Conservation (phyloP, 2,797 vertebrate species). For the Amazona finschi region DNA sequence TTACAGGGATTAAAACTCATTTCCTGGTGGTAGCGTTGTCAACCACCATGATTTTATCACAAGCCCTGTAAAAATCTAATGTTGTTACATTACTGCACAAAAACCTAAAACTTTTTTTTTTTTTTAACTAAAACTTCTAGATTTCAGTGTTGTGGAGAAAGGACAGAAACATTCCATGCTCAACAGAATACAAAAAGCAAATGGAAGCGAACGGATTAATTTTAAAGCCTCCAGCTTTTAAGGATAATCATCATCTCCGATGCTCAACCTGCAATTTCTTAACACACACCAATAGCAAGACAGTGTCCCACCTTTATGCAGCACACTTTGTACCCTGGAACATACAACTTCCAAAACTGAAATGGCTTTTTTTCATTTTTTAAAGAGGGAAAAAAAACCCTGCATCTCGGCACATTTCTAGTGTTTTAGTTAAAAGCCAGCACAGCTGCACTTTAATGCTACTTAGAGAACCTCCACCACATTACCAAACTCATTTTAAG, state of each 20-base stretch:
- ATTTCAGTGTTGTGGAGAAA: neutral
- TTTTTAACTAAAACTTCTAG: neutral
- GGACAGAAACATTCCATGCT: neutral
- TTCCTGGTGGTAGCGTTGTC: neutral
- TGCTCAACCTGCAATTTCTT: constrained; percentile 1
- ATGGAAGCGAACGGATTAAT: neutral
- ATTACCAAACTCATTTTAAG: constrained; percentile 13
- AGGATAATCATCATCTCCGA: neutral
- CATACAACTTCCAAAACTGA: neutral
- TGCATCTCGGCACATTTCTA: neutral
- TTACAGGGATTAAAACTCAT: neutral
- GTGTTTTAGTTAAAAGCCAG: constrained; percentile 1
- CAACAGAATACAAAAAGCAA: neutral
- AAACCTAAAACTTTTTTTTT: neutral
- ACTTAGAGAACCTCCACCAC: constrained; percentile 21
- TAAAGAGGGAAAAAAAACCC: neutral
- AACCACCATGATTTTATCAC: neutral
- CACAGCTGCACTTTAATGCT: neutral
- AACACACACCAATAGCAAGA: neutral
- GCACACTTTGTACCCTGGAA: neutral
- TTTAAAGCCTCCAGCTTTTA: neutral
- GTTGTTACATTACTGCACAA: neutral
- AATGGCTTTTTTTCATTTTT: neutral
- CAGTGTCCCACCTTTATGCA: neutral
- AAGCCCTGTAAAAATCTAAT: neutral